Base-by-base conservation (phyloP, 2,888 invertebrate genomes). In the Drosophila acutilabella region DNA sequence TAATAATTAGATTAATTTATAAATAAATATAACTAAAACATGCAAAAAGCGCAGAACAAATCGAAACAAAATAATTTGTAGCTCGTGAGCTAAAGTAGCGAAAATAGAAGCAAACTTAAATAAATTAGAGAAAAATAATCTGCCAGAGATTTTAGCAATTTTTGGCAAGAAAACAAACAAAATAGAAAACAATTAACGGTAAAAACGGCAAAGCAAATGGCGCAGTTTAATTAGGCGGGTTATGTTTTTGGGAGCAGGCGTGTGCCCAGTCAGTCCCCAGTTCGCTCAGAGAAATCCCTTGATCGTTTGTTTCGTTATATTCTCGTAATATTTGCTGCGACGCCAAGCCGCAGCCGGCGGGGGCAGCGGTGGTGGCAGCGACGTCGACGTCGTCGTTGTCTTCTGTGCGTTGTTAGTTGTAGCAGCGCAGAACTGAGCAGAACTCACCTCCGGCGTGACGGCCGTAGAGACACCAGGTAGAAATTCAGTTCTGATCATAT, bases 241-340 rank as follows among this genome's bases (percentile, higher is more conserved):
- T 54, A 56, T 40, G 57, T 54, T 54, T 36, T 36, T 13, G 4
- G 13, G 42, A 18, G 20, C 4, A 20, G 20, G 38, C 53, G 26
- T 40, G 26, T 23, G 6, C 23, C 23, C 23, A 23, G 40, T 42
- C 33, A 13, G 47, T 47, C 10, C 47, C 30, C 48, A 14, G 10
- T 4, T 47, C 8, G 65, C 48, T 87, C 88, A 93, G 80, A 94
- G 91, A 90, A 94, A 94, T 72, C 94, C 93, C 91, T 94, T 94
- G 85, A 94, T 93, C 71, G 94, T 94, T 89, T 94, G 94, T 81
- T 94, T 94, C 80, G 94, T 93, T 80, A 94, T 93, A 73, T 93
- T 93, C 71, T 92, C 92, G 79, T 93, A 93, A 80, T 93, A 94
- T 88, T 91, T 92, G 81, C 91, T 93, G 82, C 92, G 93, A 78